Evolutionary conservation across 2,797 vertebrate genomes (phyloP).

Genomic region (Gymnothorax javanicus): DNA sequence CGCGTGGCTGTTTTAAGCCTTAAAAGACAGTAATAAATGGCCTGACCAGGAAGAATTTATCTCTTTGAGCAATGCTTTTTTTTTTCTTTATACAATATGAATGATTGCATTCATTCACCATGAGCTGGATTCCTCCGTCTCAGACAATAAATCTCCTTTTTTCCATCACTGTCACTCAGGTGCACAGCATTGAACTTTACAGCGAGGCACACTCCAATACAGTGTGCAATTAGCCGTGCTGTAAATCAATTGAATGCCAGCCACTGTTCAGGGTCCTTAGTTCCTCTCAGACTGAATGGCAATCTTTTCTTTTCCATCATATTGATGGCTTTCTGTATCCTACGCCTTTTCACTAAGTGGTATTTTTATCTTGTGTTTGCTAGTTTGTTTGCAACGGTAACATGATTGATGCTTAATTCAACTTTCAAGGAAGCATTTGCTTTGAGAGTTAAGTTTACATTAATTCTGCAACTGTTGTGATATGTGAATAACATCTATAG

Average conservation of each 20-base stretch:
- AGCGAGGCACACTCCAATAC: background rate
- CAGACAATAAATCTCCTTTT: slow-evolving; percentile 7
- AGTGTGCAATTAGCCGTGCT: background rate
- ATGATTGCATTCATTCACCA: background rate
- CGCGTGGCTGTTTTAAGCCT: background rate
- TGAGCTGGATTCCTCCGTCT: background rate
- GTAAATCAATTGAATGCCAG: background rate
- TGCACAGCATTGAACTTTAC: background rate
- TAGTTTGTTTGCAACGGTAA: no score
- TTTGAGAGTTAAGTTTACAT: no score
- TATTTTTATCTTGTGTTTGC: no score
- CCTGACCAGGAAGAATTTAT: slow-evolving; percentile 12
- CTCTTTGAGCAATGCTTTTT: slow-evolving; percentile 15
- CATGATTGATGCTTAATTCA: no score
- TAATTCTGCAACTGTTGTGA: no score
- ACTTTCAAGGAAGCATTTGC: no score
- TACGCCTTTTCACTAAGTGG: no score
- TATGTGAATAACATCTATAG: no score
- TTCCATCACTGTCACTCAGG: background rate
- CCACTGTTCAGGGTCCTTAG: background rate
- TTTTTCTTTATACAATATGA: slow-evolving; percentile 10
- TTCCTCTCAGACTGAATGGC: background rate
- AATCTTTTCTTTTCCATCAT: background rate
- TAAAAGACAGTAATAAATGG: slow-evolving; percentile 27
- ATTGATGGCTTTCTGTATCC: no score